Base-by-base conservation (phyloP, 2,113 vertebrate genomes). In the Heteronetta atricapilla region DNA sequence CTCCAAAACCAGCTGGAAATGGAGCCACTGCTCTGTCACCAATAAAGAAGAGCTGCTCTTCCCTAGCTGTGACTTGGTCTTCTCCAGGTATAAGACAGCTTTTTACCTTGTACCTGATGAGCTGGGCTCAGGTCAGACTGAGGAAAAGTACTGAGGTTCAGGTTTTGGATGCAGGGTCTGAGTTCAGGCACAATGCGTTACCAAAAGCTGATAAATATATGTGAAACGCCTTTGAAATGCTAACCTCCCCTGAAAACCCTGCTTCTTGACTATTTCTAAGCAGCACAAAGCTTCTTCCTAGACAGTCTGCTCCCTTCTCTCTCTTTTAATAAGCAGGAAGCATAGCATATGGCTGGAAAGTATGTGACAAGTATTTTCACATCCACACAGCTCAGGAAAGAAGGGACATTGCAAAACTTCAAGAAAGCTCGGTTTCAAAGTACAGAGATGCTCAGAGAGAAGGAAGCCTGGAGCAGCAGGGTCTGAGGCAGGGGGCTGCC, bases 291-390 rank as follows among this genome's bases (percentile, higher is more conserved):
- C 78, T 74, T 36, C 50, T 33, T 50, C 52, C 75, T 48, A 81
- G 78, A 67, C 91, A 93, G 81, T 50, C 78, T 88, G 73, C 73
- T 92, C 52, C 40, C n/a, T 86, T 76, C 63, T 93, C 40, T 60
- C 36, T 90, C 23, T 89, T 78, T 92, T 89, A 97, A 94, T 94
- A 95, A 96, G 66, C 56, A 76, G 62, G 92, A 89, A 89, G 80
- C 56, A 53, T 55, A 83, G 56, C 58, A 70, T 62, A 62, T 55
- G 78, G 82, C 85, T 89, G 62, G 86, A 52, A 95, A 92, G 42
- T 58, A 38, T 20, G 34, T 0, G 10, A 73, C 72, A 91, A 90
- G 78, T 92, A 69, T 34, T 85, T 94, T 52, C 9, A 10, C 7
- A 6, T 44, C 88, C 48, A 36, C 38, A 66, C 26, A 53, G 48